These are phyloP conservation scores for Atlantisia rogersi DNA, from an alignment of 2,113 vertebrate species.

Conservation along the genomic window DNA sequence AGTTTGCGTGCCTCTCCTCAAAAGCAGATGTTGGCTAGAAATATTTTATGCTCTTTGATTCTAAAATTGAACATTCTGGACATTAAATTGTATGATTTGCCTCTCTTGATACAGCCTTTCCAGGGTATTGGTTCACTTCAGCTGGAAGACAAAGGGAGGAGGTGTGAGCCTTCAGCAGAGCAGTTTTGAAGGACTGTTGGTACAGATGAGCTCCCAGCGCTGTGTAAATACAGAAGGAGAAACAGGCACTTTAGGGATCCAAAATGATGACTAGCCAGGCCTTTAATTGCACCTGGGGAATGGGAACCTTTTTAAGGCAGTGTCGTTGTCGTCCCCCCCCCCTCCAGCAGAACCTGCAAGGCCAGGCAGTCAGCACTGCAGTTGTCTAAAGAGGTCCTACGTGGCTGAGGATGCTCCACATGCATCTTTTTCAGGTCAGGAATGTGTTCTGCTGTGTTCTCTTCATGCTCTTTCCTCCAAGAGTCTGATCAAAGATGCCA, in stretches of 20 bases:
- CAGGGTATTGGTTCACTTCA: background rate
- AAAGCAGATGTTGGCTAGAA: background rate
- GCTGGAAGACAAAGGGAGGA: background rate
- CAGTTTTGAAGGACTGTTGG: background rate
- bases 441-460: background rate
- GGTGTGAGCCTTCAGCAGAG: background rate
- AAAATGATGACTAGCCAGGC: background rate
- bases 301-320: background rate
- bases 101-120: background rate
- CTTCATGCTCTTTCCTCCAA: background rate
- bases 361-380: background rate
- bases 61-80: constrained; percentile 7
- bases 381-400: background rate
- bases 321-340: background rate
- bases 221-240: background rate
- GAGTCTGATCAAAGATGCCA: background rate
- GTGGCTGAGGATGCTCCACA: background rate
- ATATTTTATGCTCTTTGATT: constrained; percentile 10
- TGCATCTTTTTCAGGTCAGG: background rate
- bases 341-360: fast-evolving
- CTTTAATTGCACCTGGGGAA: background rate
- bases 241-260: background rate
- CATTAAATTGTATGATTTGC: background rate
- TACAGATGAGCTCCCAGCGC: background rate
- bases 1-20: background rate